phyloP scores from a whole-genome alignment of 2,113 vertebrate species.

The Bujurquina vittata region DNA sequence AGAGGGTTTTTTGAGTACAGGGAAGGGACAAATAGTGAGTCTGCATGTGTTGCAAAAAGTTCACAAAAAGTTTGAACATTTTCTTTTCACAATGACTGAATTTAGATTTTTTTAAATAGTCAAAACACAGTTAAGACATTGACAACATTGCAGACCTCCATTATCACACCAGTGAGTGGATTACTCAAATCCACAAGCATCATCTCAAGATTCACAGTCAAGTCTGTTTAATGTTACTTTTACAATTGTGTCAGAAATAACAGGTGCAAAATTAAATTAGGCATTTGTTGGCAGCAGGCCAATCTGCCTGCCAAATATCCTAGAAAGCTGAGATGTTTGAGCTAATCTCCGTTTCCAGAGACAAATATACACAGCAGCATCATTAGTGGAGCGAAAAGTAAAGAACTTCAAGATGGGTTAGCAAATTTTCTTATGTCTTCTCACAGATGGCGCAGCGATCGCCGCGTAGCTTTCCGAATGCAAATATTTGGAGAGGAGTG shows the following conservation, averaged over 20 bases:
- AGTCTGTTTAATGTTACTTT: slow-evolving; percentile 8
- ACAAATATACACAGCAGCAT: not conserved
- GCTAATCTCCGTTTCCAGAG: not conserved
- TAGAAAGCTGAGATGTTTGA: slow-evolving; percentile 33
- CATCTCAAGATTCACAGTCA: not conserved
- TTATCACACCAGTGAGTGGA: not conserved
- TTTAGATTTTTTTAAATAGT: not conserved
- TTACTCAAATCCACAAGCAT: slow-evolving; percentile 2
- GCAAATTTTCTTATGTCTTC: not conserved
- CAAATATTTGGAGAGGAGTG: slow-evolving; percentile 8
- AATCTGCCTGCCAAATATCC: slow-evolving; percentile 4
- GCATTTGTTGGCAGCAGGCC: not conserved
- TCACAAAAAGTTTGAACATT: not conserved
- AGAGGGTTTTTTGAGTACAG: not conserved
- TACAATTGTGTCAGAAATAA: slow-evolving; percentile 20
- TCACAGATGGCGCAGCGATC: not conserved
- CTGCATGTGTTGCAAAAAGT: not conserved
- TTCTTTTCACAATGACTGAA: too few species aligned
- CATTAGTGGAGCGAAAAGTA: slow-evolving; percentile 6
- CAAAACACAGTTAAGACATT: not conserved
- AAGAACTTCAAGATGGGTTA: slow-evolving; percentile 6
- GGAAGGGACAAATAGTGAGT: not conserved
- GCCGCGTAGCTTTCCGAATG: not conserved
- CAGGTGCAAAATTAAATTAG: slow-evolving; percentile 31
- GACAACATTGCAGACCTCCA: not conserved